Conservation (phyloP, 2,888 invertebrate species). For the Cotesia congregata region DNA sequence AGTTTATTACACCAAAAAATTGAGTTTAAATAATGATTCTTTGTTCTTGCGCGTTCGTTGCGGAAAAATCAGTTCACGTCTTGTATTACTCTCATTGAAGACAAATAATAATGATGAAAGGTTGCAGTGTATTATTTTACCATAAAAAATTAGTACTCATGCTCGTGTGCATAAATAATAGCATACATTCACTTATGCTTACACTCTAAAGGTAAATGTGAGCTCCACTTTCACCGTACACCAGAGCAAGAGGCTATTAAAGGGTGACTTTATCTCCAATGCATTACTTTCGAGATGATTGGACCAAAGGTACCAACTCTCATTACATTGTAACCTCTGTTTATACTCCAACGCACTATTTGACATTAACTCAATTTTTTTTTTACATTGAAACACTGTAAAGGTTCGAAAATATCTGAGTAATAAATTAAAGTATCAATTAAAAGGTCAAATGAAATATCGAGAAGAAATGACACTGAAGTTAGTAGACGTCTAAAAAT, state of each 20-base stretch:
- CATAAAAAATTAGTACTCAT: neutral
- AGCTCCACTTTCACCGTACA: constrained; percentile 36
- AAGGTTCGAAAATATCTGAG: too few species aligned
- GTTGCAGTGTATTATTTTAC: neutral
- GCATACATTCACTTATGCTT: constrained; percentile 14
- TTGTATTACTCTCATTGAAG: neutral
- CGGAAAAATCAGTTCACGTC: neutral
- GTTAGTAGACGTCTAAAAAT: too few species aligned
- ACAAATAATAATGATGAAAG: neutral
- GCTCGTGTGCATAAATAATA: constrained; percentile 13
- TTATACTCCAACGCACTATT: constrained; percentile 15
- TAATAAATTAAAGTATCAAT: too few species aligned
- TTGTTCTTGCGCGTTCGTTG: too few species aligned
- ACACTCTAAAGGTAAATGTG: constrained; percentile 13
- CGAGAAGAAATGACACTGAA: too few species aligned
- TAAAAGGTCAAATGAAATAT: too few species aligned
- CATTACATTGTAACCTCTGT: neutral
- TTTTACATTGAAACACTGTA: neutral
- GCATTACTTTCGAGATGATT: constrained; percentile 31
- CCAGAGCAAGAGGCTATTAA: constrained; percentile 28
- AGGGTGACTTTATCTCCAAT: constrained; percentile 35
- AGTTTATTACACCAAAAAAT: too few species aligned
- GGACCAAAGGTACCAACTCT: neutral
- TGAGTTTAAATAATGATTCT: too few species aligned
- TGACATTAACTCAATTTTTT: neutral